A percentile compares a stretch with the other conserved stretches of the same genome.
These are phyloP conservation scores for Boulengeromyrus knoepffleri DNA, from an alignment of 2,113 vertebrate species.

Conservation along the genomic window DNA sequence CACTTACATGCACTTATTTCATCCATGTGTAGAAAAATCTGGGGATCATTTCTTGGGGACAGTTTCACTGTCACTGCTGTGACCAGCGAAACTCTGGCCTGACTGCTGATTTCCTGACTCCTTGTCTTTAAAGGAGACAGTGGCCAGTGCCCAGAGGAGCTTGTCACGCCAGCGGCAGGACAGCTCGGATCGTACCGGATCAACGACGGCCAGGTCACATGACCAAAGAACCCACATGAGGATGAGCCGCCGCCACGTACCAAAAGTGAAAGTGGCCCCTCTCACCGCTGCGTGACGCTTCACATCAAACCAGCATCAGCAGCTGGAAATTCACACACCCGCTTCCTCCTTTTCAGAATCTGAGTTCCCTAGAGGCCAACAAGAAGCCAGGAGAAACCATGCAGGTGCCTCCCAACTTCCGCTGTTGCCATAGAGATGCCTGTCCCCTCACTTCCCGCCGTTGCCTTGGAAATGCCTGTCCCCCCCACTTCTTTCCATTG, in stretches of 20 bases:
- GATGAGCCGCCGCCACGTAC: not conserved
- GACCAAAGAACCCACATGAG: not conserved
- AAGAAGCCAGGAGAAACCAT: not conserved
- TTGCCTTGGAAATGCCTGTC: not conserved
- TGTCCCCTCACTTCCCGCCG: not conserved
- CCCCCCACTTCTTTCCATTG: not conserved
- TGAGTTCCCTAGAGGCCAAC: not conserved
- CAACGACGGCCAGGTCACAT: not conserved
- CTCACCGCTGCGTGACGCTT: not conserved
- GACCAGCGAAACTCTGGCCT: not conserved
- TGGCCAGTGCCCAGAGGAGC: not conserved
- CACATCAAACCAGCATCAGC: not conserved
- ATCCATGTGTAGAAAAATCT: not conserved
- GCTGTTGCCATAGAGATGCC: not conserved
- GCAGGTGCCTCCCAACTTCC: not conserved
- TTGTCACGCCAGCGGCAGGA: not conserved
- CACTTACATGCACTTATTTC: not conserved
- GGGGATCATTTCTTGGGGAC: not conserved
- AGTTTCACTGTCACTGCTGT: not conserved
- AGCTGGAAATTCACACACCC: not conserved
- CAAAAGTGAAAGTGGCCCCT: not conserved
- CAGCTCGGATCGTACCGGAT: not conserved
- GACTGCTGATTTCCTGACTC: not conserved
- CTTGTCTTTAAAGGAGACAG: not conserved
- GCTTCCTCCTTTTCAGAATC: not conserved